Evolutionary conservation across 1,140 invertebrate species (phyloP).

Genomic region (Pachypeltis micranthus): DNA sequence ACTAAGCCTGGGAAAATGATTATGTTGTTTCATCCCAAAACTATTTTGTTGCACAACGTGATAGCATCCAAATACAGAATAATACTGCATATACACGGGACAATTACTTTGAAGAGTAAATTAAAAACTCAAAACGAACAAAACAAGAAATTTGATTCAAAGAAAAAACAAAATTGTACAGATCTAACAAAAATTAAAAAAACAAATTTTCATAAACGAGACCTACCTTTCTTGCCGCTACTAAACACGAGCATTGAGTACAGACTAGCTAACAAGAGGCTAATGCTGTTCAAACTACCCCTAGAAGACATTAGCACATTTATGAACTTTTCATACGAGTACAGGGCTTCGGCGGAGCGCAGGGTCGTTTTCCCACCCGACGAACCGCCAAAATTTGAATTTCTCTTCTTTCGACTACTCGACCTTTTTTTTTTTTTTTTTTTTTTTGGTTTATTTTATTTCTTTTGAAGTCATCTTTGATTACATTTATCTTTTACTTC

Average conservation of each 20-base stretch:
- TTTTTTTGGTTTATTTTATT: no score
- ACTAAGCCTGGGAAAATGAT: slow-evolving; percentile 11
- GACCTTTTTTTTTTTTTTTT: no score
- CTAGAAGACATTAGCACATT: no score
- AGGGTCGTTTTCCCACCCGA: no score
- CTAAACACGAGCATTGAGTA: slow-evolving; percentile 15
- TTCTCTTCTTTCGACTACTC: no score
- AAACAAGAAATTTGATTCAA: not conserved
- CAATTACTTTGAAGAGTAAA: slow-evolving; percentile 7
- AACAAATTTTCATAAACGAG: slow-evolving; percentile 1
- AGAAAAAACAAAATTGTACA: slow-evolving; percentile 5
- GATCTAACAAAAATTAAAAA: slow-evolving; percentile 18
- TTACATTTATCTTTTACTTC: no score
- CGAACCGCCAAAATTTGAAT: no score
- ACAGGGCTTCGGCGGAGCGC: no score
- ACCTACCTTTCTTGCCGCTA: slow-evolving; percentile 10
- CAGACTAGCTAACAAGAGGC: slow-evolving; percentile 18
- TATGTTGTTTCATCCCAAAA: not conserved
- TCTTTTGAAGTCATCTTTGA: no score
- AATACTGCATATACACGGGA: slow-evolving; percentile 17
- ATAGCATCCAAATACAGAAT: slow-evolving; percentile 14
- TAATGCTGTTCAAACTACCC: slow-evolving; percentile 20
- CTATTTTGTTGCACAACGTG: slow-evolving; percentile 5
- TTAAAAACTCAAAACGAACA: not conserved
- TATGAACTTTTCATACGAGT: no score